Evolutionary conservation across 2,113 vertebrate species (phyloP).

Genomic region (Hippocampus guttulatus): DNA sequence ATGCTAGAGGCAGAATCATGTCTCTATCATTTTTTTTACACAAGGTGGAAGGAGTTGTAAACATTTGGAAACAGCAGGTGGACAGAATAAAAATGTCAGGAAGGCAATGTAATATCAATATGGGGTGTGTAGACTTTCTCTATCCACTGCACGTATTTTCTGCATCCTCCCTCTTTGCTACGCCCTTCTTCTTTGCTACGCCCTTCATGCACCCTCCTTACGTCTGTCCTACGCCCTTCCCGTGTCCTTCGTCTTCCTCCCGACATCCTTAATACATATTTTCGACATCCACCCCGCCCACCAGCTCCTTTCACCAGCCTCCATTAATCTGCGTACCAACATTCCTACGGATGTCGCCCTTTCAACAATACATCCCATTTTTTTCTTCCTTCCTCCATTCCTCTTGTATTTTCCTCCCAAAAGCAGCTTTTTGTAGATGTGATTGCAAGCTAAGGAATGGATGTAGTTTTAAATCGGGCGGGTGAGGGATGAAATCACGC

Average conservation of each 20-base stretch:
- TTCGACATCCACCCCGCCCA: not conserved
- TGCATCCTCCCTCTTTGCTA: not conserved
- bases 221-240: not conserved
- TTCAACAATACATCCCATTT: not conserved
- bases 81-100: too few relatives aligned
- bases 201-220: not conserved
- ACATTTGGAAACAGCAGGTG: too few relatives aligned
- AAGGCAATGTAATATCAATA: too few relatives aligned
- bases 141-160: not conserved
- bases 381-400: not conserved
- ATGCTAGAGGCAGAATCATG: too few relatives aligned
- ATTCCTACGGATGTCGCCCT: not conserved
- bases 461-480: not conserved
- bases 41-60: too few relatives aligned
- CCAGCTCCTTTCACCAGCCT: not conserved
- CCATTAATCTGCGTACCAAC: not conserved
- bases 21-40: too few relatives aligned
- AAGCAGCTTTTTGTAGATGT: not conserved
- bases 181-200: not conserved
- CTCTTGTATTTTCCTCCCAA: not conserved
- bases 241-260: too few relatives aligned
- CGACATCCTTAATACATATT: not conserved
- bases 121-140: too few relatives aligned
- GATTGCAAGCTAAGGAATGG: not conserved
- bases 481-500: slow-evolving; percentile 19